Evolutionary conservation across 2,888 invertebrate genomes (phyloP).

Genomic region (Eumacrocentrus americanus): DNA sequence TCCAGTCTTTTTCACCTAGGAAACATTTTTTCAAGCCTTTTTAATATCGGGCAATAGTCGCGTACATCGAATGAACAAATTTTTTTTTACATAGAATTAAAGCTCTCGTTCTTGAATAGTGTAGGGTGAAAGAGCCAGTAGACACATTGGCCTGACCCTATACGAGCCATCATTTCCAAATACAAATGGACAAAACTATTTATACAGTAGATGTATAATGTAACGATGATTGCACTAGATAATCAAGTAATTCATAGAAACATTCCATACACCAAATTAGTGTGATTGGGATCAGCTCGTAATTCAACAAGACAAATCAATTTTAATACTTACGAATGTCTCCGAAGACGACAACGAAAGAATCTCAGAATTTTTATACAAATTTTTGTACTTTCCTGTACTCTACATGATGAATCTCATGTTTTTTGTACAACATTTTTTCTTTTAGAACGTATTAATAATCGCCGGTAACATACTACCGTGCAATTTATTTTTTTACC

Average conservation of each 20-base stretch:
- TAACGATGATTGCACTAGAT: slow-evolving; percentile 3
- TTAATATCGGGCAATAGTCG: no score
- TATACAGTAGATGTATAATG: neutral
- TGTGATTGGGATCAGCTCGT: neutral
- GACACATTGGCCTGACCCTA: no score
- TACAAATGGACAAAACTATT: neutral
- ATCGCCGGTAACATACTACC: neutral
- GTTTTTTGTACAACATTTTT: slow-evolving; percentile 4
- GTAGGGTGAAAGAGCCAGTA: no score
- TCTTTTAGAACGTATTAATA: slow-evolving; percentile 4
- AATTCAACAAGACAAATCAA: neutral
- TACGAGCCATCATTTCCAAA: neutral
- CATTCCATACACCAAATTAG: neutral
- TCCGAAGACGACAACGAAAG: neutral
- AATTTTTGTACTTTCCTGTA: slow-evolving; percentile 1
- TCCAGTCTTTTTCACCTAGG: neutral
- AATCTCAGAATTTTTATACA: slow-evolving; percentile 15
- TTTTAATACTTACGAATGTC: slow-evolving; percentile 9
- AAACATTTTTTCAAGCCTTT: neutral
- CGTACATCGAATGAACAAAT: neutral
- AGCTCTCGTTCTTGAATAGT: no score
- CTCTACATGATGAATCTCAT: slow-evolving; percentile 5
- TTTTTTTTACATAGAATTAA: neutral
- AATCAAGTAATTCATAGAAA: neutral
- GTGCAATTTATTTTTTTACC: neutral